Percentiles rank a stretch among this genome's conserved stretches.
Evolutionary conservation across 1,140 invertebrate genomes (phyloP).

Genomic region (Steinernema feltiae): DNA sequence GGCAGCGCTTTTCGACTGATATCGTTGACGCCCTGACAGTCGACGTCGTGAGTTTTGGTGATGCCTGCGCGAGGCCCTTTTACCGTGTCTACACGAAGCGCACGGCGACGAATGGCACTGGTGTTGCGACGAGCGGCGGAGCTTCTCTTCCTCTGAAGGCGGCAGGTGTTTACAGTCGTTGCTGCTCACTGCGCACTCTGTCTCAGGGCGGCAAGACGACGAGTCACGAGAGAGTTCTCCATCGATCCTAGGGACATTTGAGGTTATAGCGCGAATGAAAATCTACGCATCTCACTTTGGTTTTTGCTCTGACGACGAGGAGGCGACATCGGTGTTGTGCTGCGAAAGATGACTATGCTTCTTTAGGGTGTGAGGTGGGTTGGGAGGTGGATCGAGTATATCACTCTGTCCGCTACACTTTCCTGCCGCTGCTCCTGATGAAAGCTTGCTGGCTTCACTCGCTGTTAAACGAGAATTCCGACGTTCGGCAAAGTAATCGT

Average conservation of each 20-base stretch:
- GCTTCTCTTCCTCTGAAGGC: not conserved
- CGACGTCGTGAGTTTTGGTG: not conserved
- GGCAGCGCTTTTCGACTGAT: not conserved
- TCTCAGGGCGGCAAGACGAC: not conserved
- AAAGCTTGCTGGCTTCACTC: not conserved
- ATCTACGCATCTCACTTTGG: not conserved
- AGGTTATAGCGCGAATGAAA: not conserved
- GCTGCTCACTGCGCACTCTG: not conserved
- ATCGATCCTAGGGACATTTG: not conserved
- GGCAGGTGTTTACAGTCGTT: not conserved
- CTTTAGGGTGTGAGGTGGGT: not conserved
- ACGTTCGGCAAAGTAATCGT: not conserved
- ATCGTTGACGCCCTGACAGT: not conserved
- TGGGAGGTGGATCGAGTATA: not conserved
- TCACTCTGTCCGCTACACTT: not conserved
- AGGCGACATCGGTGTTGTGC: not conserved
- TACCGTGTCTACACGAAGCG: not conserved
- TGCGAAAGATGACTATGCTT: not conserved
- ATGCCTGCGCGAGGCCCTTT: not conserved
- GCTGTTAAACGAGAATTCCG: not conserved
- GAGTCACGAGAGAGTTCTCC: too few species aligned
- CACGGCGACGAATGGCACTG: slow-evolving; percentile 4
- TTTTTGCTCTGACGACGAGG: not conserved
- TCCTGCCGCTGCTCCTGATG: not conserved
- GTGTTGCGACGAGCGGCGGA: not conserved